These are phyloP conservation scores for Tribolium freemani DNA, from an alignment of 2,888 invertebrate genomes.

Conservation along the genomic window DNA sequence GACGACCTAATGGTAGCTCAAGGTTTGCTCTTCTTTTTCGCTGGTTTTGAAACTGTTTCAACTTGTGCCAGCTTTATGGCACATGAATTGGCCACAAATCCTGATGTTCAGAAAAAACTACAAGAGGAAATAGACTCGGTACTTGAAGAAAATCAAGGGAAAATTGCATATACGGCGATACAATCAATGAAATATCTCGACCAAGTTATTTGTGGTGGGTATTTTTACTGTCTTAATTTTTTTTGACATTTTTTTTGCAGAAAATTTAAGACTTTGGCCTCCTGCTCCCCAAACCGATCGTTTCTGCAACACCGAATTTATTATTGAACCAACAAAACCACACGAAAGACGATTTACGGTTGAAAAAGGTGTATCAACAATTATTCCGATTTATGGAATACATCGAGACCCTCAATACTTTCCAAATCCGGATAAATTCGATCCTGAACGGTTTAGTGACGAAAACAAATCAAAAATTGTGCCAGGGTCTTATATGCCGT, in stretches of 20 bases:
- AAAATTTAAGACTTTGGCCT: slow-evolving; percentile 74
- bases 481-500: slow-evolving; percentile 70
- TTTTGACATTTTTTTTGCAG: slow-evolving; percentile 62
- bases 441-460: slow-evolving; percentile 72
- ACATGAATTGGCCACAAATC: slow-evolving; percentile 66
- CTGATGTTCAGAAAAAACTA: slow-evolving; percentile 63
- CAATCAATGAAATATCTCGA: slow-evolving; percentile 66
- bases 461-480: slow-evolving; percentile 70
- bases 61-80: slow-evolving; percentile 66
- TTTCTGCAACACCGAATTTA: slow-evolving; percentile 71
- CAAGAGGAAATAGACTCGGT: slow-evolving; percentile 62
- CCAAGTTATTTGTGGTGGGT: slow-evolving; percentile 65
- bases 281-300: slow-evolving; percentile 71
- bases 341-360: slow-evolving; percentile 59
- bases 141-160: slow-evolving; percentile 46
- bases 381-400: slow-evolving; percentile 69
- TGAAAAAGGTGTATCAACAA: slow-evolving; percentile 68
- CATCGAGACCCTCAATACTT: slow-evolving; percentile 73
- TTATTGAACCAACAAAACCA: slow-evolving; percentile 69
- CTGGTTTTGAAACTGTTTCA: slow-evolving; percentile 67
- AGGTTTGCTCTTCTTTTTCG: slow-evolving; percentile 67
- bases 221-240: background rate
- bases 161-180: slow-evolving; percentile 62
- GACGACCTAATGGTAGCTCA: slow-evolving; percentile 72
- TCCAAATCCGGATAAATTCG: slow-evolving; percentile 71